Base-by-base conservation (phyloP, 2,797 vertebrate genomes). In the Gymnocypris eckloni region DNA sequence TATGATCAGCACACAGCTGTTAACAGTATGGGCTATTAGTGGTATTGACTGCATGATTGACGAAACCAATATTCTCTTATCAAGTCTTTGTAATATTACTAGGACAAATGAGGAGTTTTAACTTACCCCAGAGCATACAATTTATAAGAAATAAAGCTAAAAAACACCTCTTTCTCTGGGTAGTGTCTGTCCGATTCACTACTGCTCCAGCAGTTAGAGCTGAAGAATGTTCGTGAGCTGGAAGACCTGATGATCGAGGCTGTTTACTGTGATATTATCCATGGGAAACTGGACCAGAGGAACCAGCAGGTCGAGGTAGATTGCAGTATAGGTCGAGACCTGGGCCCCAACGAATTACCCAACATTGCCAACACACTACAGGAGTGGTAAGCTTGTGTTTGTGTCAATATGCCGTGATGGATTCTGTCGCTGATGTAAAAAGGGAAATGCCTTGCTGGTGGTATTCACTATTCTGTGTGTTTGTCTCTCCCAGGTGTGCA, bases 241-340 rank as follows among this genome's bases (percentile, higher is more conserved):
- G 98, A 99, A 92, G 98, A 99, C 93, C 95, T 99, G 91, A 97
- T 99, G 91, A 99, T 99, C 20, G 98, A 99, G 89, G 98, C 98
- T 0, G 96, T 99, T 91, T 99, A 99, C 94, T 98, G 98, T 61
- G 98, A 99, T 93, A 98, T 99, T 94, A 99, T 99, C 94, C 98
- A 99, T 91, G 98, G 98, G 84, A 99, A 99, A 90, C 85, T 99
- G 93, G 98, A 99, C 93, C 98, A 99, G 93, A 96, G 98, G 91
- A 99, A 99, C 93, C 98, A 99, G 92, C 95, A 99, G 93, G 95
- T 99, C 85, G 98, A 99, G 89, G 98, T 99, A 87, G 98, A 99
- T 93, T 98, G 98, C 94, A 99, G 98, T 86, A 98, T 99, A 12
- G 97, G 98, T 86, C 96, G 98, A 75, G 98, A 99, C 94, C 97